A percentile compares a stretch with the other conserved stretches of the same genome.
Evolutionary conservation across 2,888 invertebrate genomes (phyloP).

Genomic region (Sphinx pinastri): DNA sequence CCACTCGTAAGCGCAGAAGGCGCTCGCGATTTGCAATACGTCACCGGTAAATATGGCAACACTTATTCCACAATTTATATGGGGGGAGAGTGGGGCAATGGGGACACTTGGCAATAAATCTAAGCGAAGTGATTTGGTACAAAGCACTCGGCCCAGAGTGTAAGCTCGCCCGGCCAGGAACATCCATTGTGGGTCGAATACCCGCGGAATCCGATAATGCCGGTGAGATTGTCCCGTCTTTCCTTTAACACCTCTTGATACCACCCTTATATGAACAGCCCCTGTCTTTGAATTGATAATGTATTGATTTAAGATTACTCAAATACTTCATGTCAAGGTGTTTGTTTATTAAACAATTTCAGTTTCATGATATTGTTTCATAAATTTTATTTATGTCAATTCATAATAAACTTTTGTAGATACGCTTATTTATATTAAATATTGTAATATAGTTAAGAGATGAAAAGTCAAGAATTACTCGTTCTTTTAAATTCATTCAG

Average conservation of each 20-base stretch:
- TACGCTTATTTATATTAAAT: too few species aligned
- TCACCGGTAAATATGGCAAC: slow-evolving; percentile 83
- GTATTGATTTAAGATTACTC: slow-evolving; percentile 40
- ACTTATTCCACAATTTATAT: slow-evolving; percentile 82
- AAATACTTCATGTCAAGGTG: slow-evolving; percentile 13
- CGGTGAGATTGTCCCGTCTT: slow-evolving; percentile 79
- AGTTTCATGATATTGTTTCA: background rate
- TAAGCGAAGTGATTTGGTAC: slow-evolving; percentile 80
- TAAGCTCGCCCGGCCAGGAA: slow-evolving; percentile 77
- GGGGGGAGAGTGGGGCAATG: slow-evolving; percentile 73
- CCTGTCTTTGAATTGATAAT: slow-evolving; percentile 49
- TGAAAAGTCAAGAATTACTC: too few species aligned
- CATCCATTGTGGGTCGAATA: slow-evolving; percentile 77
- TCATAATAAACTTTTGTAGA: too few species aligned
- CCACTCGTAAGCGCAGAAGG: slow-evolving; percentile 72
- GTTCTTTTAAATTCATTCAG: too few species aligned
- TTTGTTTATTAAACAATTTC: background rate
- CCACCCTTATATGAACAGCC: slow-evolving; percentile 55
- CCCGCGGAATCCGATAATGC: slow-evolving; percentile 82
- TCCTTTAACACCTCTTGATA: slow-evolving; percentile 76
- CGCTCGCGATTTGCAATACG: slow-evolving; percentile 78
- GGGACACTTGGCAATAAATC: slow-evolving; percentile 78
- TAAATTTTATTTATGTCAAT: background rate
- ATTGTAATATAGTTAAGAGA: too few species aligned
- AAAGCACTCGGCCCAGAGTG: slow-evolving; percentile 77